Base-by-base conservation (phyloP, 2,888 invertebrate species). In the Pandemis heparana region DNA sequence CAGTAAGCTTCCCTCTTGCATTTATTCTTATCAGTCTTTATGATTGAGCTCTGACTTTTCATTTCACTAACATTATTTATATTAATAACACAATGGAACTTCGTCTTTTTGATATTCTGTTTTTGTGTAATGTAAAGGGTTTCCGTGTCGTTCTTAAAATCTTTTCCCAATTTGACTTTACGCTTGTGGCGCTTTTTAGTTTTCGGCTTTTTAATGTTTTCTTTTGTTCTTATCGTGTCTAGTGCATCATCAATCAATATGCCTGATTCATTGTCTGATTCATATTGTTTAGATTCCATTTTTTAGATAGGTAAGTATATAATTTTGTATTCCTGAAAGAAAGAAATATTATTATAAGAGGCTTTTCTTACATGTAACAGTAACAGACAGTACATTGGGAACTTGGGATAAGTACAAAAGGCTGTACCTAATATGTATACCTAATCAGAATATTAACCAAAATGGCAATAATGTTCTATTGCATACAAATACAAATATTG, bases 51-150 rank as follows among this genome's bases (percentile, higher is more conserved):
- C 12, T 61, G 46, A 46, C 59, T 59, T 51, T 71, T 63, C 14
- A 5, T 51, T 5, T 41, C 41, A 3, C 23, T 5, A n/a, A 46
- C 16, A 32, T 6, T 48, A 51, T 61, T 61, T 9, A 77, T 53
- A 70, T 77, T 76, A 65, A 77, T 75, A 4, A 79, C 70, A 63
- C 76, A 78, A 64, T 68, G 60, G 8, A 73, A 67, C 18, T 78
- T 78, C n/a, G 73, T 75, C 53, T 71, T 77, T 51, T 74, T 79
- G 0, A 78, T 46, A 60, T 79, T 63, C 10, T 79, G 77, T 71
- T 78, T 78, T 66, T 80, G 75, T 7, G 80, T 78, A 7, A 81
- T 76, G 14, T 79, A 69, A n/a, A 80, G 75, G 3, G 75, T 79
- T 66, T 79, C 78, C 7, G 43, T 69, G 16, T 63, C 51, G 14